Evolutionary conservation across 2,797 vertebrate genomes (phyloP), one percentile per base, ranked within the genome.

Genomic region (Acomys russatus): DNA sequence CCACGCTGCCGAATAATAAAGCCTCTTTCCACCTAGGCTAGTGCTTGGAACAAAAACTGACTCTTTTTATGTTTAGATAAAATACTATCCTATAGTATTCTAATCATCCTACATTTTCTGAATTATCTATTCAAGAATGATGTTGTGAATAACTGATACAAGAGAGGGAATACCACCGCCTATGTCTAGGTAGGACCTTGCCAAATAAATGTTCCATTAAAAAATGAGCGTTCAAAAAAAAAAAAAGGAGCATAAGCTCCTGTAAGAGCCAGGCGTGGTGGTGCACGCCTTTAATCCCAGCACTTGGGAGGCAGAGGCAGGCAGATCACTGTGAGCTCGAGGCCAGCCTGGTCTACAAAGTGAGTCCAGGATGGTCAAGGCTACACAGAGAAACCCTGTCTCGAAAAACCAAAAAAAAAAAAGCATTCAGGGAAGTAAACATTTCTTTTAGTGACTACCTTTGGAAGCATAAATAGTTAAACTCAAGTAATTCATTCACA

Each of bases 1-100:
- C 30, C 25, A 9, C 20, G 59, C 12, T 90, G 56, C 70, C 33
- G 28, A 44, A 8, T 54, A 30, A 76, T 54, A n/a, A 80, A 91
- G 61, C 18, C 66, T 20, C 79, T 59, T 82, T 93, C 63, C 56
- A 68, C 10, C 66, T 80, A 77, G 20, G 35, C 15, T 70, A 6
- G 51, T 33, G 64, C n/a, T n/a, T 70, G 23, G 15, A 59, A 89
- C 33, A 76, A 95, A 83, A 94, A 63, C 3, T 15, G 20, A 88
- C 56, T 90, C 9, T 51, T 85, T 15, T 56, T 63, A 74, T 78
- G 11, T 59, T 83, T 61, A 88, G 73, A 59, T 87, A 92, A 95
- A 90, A 38, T 56, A 88, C 4, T 2, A n/a, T 17, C 33, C 23
- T 38, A 14, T 25, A 79, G 14, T 49, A 61, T 33, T 23, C 28